These are phyloP conservation scores for Rallus crepitans DNA, from an alignment of 2,797 vertebrate genomes.

Conservation along the genomic window DNA sequence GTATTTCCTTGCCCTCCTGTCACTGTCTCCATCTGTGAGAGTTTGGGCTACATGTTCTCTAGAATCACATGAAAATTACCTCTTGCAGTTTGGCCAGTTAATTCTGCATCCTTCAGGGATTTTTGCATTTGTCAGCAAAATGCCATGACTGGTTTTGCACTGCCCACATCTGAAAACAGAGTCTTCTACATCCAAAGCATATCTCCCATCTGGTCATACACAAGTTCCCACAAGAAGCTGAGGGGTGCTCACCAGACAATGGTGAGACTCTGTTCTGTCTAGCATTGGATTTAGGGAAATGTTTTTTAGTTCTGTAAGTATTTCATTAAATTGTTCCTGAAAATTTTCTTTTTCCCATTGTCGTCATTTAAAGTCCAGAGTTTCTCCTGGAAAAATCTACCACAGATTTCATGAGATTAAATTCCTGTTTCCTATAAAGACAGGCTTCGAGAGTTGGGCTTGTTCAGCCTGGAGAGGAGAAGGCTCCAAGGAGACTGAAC, in stretches of 20 bases:
- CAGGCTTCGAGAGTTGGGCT: too few relatives aligned
- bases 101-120: background rate
- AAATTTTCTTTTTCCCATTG: background rate
- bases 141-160: background rate
- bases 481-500: too few relatives aligned
- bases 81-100: background rate
- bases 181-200: rapidly evolving
- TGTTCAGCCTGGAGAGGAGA: too few relatives aligned
- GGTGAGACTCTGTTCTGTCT: background rate
- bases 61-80: background rate
- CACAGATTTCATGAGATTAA: background rate
- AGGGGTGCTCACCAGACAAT: rapidly evolving
- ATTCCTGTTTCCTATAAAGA: background rate
- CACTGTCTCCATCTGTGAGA: background rate
- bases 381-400: background rate
- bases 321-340: background rate
- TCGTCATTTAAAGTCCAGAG: rapidly evolving
- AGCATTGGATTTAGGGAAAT: background rate
- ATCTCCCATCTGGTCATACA: background rate
- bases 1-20: background rate
- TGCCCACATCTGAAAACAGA: rapidly evolving
- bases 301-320: background rate
- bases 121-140: background rate
- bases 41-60: background rate
- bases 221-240: background rate